Base-by-base conservation (phyloP, 1,140 invertebrate species). In the Nasonia longicornis region DNA sequence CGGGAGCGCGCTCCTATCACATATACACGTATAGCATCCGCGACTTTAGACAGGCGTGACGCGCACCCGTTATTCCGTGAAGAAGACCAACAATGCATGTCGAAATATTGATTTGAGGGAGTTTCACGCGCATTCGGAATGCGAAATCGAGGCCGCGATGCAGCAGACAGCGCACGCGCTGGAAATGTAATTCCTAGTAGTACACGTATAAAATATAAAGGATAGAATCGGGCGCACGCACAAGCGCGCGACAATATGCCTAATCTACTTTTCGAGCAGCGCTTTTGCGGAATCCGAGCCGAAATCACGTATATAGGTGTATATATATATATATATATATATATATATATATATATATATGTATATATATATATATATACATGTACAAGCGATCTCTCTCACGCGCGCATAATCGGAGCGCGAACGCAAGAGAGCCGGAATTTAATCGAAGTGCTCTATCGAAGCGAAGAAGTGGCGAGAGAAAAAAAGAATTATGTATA, bases 81-180 rank as follows among this genome's bases (percentile, higher is more conserved):
- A 66, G 52, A 26, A 29, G 38, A 45, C 22, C 78, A 74, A 73
- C 71, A 75, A 80, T 74, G 58, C 79, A 80, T 52, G 71, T 64
- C 71, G 64, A 80, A 80, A 74, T 75, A 80, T 80, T 80, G 71
- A 80, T 80, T 80, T 67, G 71, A 66, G 29, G 29, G 79, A 80
- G 67, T 75, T 35, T 78, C 77, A 31, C 64, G 20, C n/a, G 42
- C 67, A 45, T 71, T 71, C 8, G 2, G 3, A n/a, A 35, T 58
- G 52, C 52, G 2, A 58, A 58, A 58, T 58, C 52, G 16, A 58
- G 52, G 52, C 52, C 52, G 26, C 26, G 26, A 26, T 26, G 26
- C 26, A 26, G 26, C 26, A 58, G 52, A 58, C 52, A 6, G 26
- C 26, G 16, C 14, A 58, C 14, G 52, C 52, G 1, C 52, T 58